These are phyloP conservation scores for Aethes cnicana DNA, from an alignment of 2,888 invertebrate genomes.

Conservation along the genomic window DNA sequence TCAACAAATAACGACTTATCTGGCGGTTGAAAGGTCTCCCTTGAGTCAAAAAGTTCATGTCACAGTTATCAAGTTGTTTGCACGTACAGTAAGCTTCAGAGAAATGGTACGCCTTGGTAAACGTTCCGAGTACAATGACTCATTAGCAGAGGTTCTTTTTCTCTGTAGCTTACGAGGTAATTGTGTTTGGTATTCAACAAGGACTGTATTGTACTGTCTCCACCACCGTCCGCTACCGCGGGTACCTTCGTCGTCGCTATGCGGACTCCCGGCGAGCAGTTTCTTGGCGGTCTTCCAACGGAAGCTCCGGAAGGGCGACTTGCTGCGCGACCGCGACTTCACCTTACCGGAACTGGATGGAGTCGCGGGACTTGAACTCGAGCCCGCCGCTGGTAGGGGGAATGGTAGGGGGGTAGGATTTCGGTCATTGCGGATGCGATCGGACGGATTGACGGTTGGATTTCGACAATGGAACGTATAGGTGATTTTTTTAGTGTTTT, in stretches of 20 bases:
- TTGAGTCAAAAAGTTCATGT: no score
- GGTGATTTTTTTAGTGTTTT: no score
- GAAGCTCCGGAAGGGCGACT: constrained; percentile 96
- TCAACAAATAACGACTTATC: no score
- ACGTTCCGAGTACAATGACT: no score
- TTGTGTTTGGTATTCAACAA: no score
- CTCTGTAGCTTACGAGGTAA: no score
- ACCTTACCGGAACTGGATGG: constrained; percentile 84
- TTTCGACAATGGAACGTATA: not conserved
- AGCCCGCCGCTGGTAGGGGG: constrained; percentile 60
- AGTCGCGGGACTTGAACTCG: constrained; percentile 70
- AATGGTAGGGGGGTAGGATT: constrained; percentile 35
- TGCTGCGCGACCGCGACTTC: constrained; percentile 94
- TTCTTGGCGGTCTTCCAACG: constrained; percentile 92
- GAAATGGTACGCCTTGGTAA: no score
- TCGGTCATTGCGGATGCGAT: constrained; percentile 17
- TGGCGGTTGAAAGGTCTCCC: no score
- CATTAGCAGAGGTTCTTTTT: no score
- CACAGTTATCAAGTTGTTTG: no score
- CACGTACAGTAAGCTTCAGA: no score
- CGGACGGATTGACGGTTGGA: not conserved
- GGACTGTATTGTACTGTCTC: no score
- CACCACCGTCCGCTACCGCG: constrained; percentile 60
- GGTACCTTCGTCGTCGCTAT: constrained; percentile 91
- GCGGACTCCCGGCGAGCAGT: constrained; percentile 85